phyloP scores from a whole-genome alignment of 2,797 vertebrate species.

The Carcharodon carcharias region DNA sequence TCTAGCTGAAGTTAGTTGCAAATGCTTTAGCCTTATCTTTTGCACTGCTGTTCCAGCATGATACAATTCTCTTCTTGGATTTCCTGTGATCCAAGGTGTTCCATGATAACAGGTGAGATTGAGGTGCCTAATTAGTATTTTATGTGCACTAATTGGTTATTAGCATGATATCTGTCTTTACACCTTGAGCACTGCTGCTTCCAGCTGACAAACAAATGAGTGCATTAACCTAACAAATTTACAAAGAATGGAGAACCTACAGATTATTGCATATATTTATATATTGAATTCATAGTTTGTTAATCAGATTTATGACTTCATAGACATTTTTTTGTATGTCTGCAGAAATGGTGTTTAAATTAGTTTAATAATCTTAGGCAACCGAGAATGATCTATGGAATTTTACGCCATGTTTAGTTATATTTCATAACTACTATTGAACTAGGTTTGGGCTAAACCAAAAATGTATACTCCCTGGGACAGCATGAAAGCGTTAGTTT shows the following conservation, averaged over 20 bases:
- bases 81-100: neutral
- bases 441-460: neutral
- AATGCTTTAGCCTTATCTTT: neutral
- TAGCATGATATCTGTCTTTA: conserved; percentile 1
- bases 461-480: neutral
- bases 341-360: neutral
- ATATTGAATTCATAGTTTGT: neutral
- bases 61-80: neutral
- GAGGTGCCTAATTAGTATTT: conserved; percentile 39
- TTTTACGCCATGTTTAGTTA: neutral
- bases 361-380: neutral
- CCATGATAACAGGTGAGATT: neutral
- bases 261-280: neutral
- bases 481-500: neutral
- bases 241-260: neutral
- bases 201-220: conserved; percentile 31
- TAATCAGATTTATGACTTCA: neutral
- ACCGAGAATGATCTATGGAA: neutral
- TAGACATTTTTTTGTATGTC: neutral
- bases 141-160: conserved; percentile 38
- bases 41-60: neutral
- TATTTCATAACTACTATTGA: neutral
- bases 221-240: neutral
- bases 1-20: neutral
- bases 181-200: neutral